These are phyloP conservation scores for Dicycla oo DNA, from an alignment of 2,888 invertebrate species.

Conservation along the genomic window DNA sequence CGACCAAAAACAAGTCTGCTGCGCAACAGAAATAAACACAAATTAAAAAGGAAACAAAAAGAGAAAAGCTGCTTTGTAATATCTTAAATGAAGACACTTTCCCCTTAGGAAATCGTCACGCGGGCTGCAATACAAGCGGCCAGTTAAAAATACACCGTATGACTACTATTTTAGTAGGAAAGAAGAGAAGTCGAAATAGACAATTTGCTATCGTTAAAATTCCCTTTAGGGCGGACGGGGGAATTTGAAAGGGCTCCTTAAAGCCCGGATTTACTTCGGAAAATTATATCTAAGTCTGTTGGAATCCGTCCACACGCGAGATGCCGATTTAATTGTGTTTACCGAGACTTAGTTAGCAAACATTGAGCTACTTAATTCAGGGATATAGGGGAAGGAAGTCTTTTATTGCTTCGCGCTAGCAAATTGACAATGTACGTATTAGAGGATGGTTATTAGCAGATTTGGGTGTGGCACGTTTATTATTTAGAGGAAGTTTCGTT, in stretches of 20 bases:
- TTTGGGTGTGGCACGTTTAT: conserved; percentile 36
- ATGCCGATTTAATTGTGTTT: conserved; percentile 87
- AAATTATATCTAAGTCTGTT: conserved; percentile 83
- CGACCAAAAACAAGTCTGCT: conserved; percentile 9
- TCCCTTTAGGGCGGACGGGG: conserved; percentile 73
- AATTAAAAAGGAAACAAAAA: conserved; percentile 39
- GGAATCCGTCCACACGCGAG: conserved; percentile 83
- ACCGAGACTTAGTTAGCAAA: conserved; percentile 82
- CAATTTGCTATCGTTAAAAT: conserved; percentile 74
- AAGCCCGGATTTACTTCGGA: conserved; percentile 82
- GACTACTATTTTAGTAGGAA: conserved; percentile 48
- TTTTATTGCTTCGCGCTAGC: conserved; percentile 70
- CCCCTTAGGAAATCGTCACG: conserved; percentile 55
- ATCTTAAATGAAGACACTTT: conserved; percentile 49
- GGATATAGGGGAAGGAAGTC: conserved; percentile 70
- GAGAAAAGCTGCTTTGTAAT: conserved; percentile 27
- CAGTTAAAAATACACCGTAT: conserved; percentile 49
- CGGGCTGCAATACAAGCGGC: conserved; percentile 25
- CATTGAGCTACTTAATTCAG: conserved; percentile 80
- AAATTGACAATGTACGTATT: conserved; percentile 66
- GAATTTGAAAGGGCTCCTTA: conserved; percentile 78
- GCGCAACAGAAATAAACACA: conserved; percentile 36
- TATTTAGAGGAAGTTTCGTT: conserved; percentile 17
- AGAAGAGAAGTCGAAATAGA: conserved; percentile 61
- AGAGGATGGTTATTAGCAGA: conserved; percentile 50